phyloP scores from a whole-genome alignment of 2,888 invertebrate species.

The Sussaba pulchella region DNA sequence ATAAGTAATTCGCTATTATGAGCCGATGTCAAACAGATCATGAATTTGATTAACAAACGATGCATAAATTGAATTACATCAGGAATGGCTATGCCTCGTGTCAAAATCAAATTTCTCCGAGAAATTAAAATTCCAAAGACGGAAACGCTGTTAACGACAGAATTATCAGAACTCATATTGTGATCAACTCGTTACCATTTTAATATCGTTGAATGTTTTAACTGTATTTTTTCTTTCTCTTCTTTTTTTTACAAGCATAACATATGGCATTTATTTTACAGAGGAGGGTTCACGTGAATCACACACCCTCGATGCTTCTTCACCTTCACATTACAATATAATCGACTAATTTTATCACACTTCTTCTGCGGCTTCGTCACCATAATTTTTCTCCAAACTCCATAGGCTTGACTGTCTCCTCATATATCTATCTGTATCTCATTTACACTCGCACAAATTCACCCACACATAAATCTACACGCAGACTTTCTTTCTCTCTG shows the following conservation, averaged over 20 bases:
- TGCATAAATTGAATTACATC: not conserved
- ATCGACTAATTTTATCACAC: conserved; percentile 68
- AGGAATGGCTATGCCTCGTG: too few species aligned
- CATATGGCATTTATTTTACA: conserved; percentile 83
- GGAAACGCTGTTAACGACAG: not conserved
- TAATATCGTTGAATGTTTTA: conserved; percentile 33
- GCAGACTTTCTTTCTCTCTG: conserved; percentile 54
- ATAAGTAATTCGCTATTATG: too few species aligned
- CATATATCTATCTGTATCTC: conserved; percentile 6
- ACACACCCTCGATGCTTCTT: conserved; percentile 58
- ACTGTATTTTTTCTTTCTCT: conserved; percentile 36
- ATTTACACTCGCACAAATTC: conserved; percentile 37
- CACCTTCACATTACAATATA: conserved; percentile 65
- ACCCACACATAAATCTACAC: conserved; percentile 49
- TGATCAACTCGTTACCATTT: conserved; percentile 8
- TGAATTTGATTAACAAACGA: too few species aligned
- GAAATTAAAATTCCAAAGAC: too few species aligned
- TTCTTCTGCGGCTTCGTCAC: conserved; percentile 49
- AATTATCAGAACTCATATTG: conserved; percentile 3
- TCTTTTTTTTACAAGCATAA: conserved; percentile 81
- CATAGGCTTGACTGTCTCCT: not conserved
- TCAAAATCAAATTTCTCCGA: not conserved
- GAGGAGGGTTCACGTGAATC: conserved; percentile 72
- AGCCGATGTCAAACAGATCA: too few species aligned
- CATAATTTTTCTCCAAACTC: conserved; percentile 10